These are phyloP conservation scores for Ruditapes philippinarum DNA, from an alignment of 1,140 invertebrate genomes.

Conservation along the genomic window DNA sequence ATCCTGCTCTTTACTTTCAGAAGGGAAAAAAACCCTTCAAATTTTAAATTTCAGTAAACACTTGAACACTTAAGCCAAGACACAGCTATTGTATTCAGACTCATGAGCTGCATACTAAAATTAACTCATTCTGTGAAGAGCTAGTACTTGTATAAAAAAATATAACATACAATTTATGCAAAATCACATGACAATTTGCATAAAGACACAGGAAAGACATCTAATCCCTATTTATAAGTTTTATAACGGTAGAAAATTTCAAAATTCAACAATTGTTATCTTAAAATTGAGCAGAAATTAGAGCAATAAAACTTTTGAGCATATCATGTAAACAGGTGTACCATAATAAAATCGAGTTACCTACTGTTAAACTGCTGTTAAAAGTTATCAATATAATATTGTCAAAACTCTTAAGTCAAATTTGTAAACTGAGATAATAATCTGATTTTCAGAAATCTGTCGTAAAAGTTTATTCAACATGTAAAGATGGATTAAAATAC, in stretches of 20 bases:
- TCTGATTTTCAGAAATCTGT: slow-evolving; percentile 47
- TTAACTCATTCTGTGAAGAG: neutral
- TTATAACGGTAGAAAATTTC: neutral
- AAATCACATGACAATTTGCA: slow-evolving; percentile 19
- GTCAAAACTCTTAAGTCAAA: slow-evolving; percentile 6
- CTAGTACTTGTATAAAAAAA: neutral
- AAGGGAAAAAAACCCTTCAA: too few relatives aligned
- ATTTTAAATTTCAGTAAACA: too few relatives aligned
- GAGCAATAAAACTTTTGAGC: slow-evolving; percentile 23
- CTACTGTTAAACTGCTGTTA: slow-evolving; percentile 4
- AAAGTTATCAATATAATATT: slow-evolving; percentile 27
- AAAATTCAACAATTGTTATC: slow-evolving; percentile 9
- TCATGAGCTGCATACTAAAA: neutral
- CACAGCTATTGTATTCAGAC: neutral
- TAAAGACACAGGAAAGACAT: neutral
- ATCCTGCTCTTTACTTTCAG: too few relatives aligned
- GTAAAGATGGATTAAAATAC: slow-evolving; percentile 29
- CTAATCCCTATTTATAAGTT: too few relatives aligned
- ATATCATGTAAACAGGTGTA: neutral
- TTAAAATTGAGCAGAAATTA: slow-evolving; percentile 20
- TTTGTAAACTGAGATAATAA: slow-evolving; percentile 9
- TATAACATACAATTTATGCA: neutral
- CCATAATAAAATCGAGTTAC: slow-evolving; percentile 16
- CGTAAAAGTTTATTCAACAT: neutral
- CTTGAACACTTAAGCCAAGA: too few relatives aligned